Percentiles rank a stretch among this genome's conserved stretches.
Conservation (phyloP, 1,140 invertebrate species). For the Drosophila nebulosa region DNA sequence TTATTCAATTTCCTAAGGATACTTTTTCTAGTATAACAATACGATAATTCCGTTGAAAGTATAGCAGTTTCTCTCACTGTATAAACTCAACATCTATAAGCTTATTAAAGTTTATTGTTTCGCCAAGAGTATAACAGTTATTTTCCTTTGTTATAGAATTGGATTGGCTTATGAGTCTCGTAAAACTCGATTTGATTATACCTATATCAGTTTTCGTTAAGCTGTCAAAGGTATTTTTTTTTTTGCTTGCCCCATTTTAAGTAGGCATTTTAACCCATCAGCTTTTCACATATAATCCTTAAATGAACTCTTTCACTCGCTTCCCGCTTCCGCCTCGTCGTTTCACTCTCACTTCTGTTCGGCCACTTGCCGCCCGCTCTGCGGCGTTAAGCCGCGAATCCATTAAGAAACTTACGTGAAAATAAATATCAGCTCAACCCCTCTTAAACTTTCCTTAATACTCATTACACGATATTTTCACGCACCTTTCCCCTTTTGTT, state of each 20-base stretch:
- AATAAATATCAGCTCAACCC: conserved; percentile 10
- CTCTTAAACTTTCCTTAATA: conserved; percentile 31
- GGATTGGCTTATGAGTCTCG: too few species aligned
- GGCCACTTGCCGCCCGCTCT: background rate
- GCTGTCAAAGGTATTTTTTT: background rate
- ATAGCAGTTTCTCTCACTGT: too few species aligned
- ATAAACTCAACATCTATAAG: too few species aligned
- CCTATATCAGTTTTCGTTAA: background rate
- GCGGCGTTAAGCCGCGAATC: conserved; percentile 7
- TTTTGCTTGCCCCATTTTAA: background rate
- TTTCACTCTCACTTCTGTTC: background rate
- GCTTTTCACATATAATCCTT: background rate
- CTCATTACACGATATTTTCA: conserved; percentile 34
- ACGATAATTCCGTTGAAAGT: too few species aligned
- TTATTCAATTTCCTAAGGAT: too few species aligned
- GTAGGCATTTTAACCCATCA: background rate
- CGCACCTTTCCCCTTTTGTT: conserved; percentile 9
- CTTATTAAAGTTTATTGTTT: too few species aligned
- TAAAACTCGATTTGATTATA: background rate
- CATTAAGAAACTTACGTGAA: conserved; percentile 24
- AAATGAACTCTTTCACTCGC: background rate
- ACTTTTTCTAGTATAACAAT: too few species aligned
- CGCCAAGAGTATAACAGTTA: too few species aligned
- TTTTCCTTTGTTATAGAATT: too few species aligned
- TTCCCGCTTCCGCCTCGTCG: background rate